phyloP scores from a whole-genome alignment of 1,140 invertebrate species.

The Plectrocnemia conspersa region DNA sequence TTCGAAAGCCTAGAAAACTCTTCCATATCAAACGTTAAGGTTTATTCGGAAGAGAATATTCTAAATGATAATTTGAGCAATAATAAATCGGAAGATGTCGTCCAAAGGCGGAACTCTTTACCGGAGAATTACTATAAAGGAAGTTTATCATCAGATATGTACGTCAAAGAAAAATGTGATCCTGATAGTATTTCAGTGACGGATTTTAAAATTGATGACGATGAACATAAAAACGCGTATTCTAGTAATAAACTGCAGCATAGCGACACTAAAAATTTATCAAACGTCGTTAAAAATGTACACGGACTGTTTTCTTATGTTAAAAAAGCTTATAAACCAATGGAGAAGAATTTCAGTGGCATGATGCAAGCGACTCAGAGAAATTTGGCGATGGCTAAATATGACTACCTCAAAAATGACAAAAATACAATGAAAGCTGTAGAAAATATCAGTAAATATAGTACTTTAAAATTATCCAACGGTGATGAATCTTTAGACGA shows the following conservation, averaged over 20 bases:
- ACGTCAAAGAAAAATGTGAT: conserved; percentile 1
- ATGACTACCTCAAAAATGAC: conserved; percentile 24
- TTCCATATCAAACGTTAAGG: background rate
- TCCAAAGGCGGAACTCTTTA: conserved; percentile 4
- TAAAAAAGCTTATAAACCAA: conserved; percentile 32
- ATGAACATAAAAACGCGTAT: background rate
- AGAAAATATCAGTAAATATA: conserved; percentile 28
- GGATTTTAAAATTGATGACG: background rate
- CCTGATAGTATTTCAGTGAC: background rate
- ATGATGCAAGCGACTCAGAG: conserved; percentile 29
- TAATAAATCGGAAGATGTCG: background rate
- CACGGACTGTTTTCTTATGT: conserved; percentile 31
- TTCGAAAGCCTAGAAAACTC: background rate
- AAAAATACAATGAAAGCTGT: conserved; percentile 3
- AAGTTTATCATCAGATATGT: background rate
- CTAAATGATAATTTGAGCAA: background rate
- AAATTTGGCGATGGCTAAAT: conserved; percentile 27
- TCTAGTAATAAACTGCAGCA: background rate
- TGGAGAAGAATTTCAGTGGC: conserved; percentile 31
- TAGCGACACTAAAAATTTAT: conserved; percentile 3
- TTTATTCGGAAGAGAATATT: background rate
- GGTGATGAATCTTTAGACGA: conserved; percentile 17
- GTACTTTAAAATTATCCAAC: conserved; percentile 27
- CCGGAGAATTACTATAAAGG: conserved; percentile 4
- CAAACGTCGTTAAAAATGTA: conserved; percentile 31